Conservation (phyloP, 2,113 vertebrate species). For the Ginglymostoma cirratum region DNA sequence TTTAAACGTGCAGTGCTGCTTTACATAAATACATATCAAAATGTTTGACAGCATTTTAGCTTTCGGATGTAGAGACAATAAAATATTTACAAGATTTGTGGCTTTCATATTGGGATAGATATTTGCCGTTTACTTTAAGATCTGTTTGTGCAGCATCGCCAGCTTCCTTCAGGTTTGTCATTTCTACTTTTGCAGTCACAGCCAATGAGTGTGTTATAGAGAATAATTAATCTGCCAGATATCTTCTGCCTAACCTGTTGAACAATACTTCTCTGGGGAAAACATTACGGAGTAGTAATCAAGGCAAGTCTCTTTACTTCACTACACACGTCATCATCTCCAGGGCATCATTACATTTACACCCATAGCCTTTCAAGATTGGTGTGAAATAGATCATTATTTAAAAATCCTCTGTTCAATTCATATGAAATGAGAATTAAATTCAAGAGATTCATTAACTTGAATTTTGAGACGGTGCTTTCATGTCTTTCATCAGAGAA, state of each 20-base stretch:
- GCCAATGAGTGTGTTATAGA: not conserved
- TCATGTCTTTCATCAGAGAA: not conserved
- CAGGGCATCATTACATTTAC: not conserved
- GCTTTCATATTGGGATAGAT: not conserved
- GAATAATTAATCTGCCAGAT: not conserved
- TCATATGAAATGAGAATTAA: not conserved
- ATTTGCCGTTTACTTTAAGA: not conserved
- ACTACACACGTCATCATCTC: not conserved
- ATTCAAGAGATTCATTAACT: not conserved
- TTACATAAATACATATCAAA: not conserved
- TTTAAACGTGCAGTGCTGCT: not conserved
- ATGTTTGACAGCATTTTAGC: not conserved
- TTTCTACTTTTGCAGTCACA: not conserved
- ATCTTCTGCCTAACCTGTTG: not conserved
- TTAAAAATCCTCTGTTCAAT: not conserved
- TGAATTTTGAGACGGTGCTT: not conserved
- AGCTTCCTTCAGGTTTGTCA: not conserved
- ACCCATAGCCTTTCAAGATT: not conserved
- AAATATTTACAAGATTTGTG: not conserved
- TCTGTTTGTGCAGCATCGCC: not conserved
- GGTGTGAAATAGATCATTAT: not conserved
- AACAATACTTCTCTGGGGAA: not conserved
- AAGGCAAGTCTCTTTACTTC: not conserved
- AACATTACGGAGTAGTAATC: not conserved
- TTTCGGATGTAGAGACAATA: not conserved